Evolutionary conservation across 1,140 invertebrate species (phyloP).

Genomic region (Lasioglossum baleicum): DNA sequence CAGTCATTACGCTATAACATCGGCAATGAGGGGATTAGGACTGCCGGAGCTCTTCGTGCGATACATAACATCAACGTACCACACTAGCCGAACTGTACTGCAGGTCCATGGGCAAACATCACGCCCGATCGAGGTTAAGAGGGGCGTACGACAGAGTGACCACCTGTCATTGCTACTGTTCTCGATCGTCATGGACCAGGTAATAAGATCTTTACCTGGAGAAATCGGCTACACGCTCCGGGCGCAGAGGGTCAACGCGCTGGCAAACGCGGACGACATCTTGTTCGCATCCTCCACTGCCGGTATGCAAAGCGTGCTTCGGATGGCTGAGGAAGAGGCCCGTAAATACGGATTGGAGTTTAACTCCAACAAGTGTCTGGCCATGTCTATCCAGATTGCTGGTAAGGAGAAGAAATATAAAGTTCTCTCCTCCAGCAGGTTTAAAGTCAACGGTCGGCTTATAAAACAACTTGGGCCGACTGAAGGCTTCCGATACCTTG

Average conservation of each 20-base stretch:
- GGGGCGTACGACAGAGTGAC: conserved; percentile 66
- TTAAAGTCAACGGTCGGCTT: not conserved
- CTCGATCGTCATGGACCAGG: conserved; percentile 41
- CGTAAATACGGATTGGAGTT: not conserved
- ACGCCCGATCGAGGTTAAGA: not conserved
- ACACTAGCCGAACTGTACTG: not conserved
- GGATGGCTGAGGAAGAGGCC: conserved; percentile 12
- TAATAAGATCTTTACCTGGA: conserved; percentile 41
- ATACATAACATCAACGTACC: not conserved
- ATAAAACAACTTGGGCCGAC: too few species aligned
- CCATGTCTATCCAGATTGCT: too few species aligned
- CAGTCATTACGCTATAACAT: too few species aligned
- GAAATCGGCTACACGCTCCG: conserved; percentile 61
- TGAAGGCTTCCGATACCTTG: too few species aligned
- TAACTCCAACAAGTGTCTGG: too few species aligned
- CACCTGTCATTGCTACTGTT: conserved; percentile 59
- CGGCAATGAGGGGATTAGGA: too few species aligned
- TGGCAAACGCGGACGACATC: conserved; percentile 75
- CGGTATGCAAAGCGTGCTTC: conserved; percentile 42
- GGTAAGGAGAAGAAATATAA: not conserved
- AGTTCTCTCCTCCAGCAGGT: not conserved
- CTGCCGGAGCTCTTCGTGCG: too few species aligned
- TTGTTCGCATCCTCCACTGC: conserved; percentile 62
- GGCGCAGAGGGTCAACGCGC: conserved; percentile 44
- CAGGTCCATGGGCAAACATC: conserved; percentile 11